These are phyloP conservation scores for Gonocerus acuteangulatus DNA, from an alignment of 2,888 invertebrate species.

Conservation along the genomic window DNA sequence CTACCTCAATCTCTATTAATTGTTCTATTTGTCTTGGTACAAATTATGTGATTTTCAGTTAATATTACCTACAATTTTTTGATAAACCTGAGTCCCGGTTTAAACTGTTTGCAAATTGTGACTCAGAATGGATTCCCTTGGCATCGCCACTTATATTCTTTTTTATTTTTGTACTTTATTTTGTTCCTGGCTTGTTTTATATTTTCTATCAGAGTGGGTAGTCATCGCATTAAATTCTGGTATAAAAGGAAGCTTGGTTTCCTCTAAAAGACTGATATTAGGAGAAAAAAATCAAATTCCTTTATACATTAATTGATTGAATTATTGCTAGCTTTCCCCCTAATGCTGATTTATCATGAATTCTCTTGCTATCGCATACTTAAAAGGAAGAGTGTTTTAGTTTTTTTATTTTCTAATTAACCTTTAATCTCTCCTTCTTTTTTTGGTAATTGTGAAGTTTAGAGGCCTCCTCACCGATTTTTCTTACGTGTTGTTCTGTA, in stretches of 20 bases:
- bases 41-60: conserved; percentile 17
- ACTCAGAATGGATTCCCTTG: not conserved
- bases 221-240: conserved; percentile 22
- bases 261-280: conserved; percentile 36
- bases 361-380: not conserved
- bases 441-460: not conserved
- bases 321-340: not conserved
- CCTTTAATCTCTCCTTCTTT: not conserved
- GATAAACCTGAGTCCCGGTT: not conserved
- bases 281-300: conserved; percentile 30
- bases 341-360: not conserved
- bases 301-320: conserved; percentile 26
- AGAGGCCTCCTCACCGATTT: too few species aligned
- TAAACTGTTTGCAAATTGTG: not conserved
- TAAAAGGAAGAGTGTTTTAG: conserved; percentile 4
- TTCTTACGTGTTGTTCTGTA: too few species aligned
- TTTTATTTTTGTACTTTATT: not conserved
- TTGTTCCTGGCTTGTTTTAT: not conserved
- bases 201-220: conserved; percentile 12
- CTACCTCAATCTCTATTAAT: conserved; percentile 10
- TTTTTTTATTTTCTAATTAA: not conserved
- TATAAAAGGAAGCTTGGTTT: conserved; percentile 32
- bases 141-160: not conserved
- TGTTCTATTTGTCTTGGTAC: conserved; percentile 24
- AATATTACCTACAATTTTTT: not conserved